Percentiles rank a stretch among this genome's conserved stretches.
These are phyloP conservation scores for Cuculus canorus DNA, from an alignment of 2,797 vertebrate genomes.

Conservation along the genomic window DNA sequence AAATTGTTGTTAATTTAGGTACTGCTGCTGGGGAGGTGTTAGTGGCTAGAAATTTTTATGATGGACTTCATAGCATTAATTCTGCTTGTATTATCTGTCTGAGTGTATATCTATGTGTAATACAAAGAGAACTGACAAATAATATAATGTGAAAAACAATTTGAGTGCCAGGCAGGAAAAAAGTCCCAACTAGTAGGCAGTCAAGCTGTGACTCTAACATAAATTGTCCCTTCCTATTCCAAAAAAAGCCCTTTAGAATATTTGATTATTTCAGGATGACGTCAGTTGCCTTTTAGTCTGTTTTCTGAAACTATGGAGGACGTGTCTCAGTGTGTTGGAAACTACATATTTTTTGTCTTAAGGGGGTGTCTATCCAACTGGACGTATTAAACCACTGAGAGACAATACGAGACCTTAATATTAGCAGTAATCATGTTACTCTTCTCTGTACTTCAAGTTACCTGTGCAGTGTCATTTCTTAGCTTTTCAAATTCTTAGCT, in stretches of 20 bases:
- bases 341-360: not conserved
- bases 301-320: not conserved
- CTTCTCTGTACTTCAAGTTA: not conserved
- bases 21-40: not conserved
- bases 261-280: not conserved
- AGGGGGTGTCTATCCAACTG: not conserved
- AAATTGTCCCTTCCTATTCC: not conserved
- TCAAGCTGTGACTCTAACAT: not conserved
- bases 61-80: not conserved
- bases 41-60: not conserved
- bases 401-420: not conserved
- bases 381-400: not conserved
- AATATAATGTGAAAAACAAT: not conserved
- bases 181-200: rapidly evolving
- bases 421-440: not conserved
- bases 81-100: not conserved
- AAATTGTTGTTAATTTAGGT: not conserved
- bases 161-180: not conserved
- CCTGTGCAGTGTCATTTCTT: not conserved
- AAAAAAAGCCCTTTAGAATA: not conserved
- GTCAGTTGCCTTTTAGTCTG: not conserved
- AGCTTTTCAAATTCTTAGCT: not conserved
- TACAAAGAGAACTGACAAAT: not conserved
- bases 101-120: not conserved
- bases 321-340: not conserved